Base-by-base conservation (phyloP, 2,797 vertebrate genomes). In the Acestrorhynchus altus region DNA sequence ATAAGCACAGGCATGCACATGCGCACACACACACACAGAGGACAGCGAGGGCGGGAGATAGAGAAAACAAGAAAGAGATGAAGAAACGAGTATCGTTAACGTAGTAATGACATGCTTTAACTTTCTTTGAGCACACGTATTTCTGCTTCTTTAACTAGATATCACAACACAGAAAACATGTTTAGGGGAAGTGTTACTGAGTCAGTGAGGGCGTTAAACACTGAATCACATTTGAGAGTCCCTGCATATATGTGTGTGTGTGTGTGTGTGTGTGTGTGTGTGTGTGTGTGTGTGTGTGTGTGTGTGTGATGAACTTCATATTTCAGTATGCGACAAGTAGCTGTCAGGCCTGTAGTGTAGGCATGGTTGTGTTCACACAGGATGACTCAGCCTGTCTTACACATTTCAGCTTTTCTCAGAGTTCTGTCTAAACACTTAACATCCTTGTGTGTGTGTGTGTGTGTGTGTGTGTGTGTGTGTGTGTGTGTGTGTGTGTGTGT, bases 361-460 rank as follows among this genome's bases (percentile, higher is more conserved):
- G 24, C 61, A 22, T 44, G n/a, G 11, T 24, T 49, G 24, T 49
- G 22, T 10, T 67, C 3, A 18, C 28, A 16, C 39, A 24, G 39
- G 20, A 67, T 67, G 65, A 49, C 42, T 49, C 65, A 67, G 42
- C 44, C 44, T 67, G 42, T 49, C 44, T 18, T 15, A 46, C 15
- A 18, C 65, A 26, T 67, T 49, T 28, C 16, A 26, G 20, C 22
- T 49, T 49, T 67, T 22, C 65, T 67, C 44, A 67, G 28, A 67
- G 47, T 66, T 46, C n/a, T 15, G 16, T 8, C 0, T 4, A n/a
- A 66, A 10, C 9, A 15, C 64, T 66, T 47, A 66, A 22, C 61
- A 22, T 18, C 52, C 22, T 42, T 20, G 10, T 42, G 13, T n/a
- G 6, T 9, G 20, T 22, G 3, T 22, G 22, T n/a, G 7, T 3